These are phyloP conservation scores for Trichopria drosophilae DNA, from an alignment of 2,888 invertebrate species.

Conservation along the genomic window DNA sequence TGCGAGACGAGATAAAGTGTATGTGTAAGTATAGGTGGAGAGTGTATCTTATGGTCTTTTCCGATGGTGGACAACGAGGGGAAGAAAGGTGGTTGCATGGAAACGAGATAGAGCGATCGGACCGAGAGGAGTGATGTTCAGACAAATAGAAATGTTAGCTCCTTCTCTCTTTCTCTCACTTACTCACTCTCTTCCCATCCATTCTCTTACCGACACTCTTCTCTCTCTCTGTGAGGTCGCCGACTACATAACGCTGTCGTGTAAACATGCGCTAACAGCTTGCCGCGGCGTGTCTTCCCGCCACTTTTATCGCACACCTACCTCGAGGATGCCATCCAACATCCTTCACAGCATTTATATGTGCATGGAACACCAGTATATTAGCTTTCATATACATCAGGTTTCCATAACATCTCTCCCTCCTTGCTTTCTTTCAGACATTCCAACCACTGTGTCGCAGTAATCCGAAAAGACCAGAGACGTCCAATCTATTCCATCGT, in stretches of 20 bases:
- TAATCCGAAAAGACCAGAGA: too few species aligned
- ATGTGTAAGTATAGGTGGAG: conserved; percentile 11
- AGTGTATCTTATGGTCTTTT: too few species aligned
- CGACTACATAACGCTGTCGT: conserved; percentile 57
- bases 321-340: neutral
- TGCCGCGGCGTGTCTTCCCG: too few species aligned
- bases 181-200: conserved; percentile 23
- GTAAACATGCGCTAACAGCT: conserved; percentile 59
- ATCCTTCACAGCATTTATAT: too few species aligned
- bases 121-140: conserved; percentile 41
- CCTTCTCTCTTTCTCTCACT: conserved; percentile 14
- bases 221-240: conserved; percentile 46
- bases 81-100: conserved; percentile 12
- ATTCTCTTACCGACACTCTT: conserved; percentile 9
- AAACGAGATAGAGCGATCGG: conserved; percentile 23
- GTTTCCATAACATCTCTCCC: too few species aligned
- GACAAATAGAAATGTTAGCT: conserved; percentile 56
- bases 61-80: conserved; percentile 6
- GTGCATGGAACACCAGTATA: too few species aligned
- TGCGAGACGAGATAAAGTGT: conserved; percentile 11
- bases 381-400: too few species aligned
- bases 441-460: too few species aligned
- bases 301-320: conserved; percentile 13
- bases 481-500: too few species aligned
- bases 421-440: too few species aligned